These are phyloP conservation scores for Prietella phreatophila DNA, from an alignment of 2,113 vertebrate species.

Conservation along the genomic window DNA sequence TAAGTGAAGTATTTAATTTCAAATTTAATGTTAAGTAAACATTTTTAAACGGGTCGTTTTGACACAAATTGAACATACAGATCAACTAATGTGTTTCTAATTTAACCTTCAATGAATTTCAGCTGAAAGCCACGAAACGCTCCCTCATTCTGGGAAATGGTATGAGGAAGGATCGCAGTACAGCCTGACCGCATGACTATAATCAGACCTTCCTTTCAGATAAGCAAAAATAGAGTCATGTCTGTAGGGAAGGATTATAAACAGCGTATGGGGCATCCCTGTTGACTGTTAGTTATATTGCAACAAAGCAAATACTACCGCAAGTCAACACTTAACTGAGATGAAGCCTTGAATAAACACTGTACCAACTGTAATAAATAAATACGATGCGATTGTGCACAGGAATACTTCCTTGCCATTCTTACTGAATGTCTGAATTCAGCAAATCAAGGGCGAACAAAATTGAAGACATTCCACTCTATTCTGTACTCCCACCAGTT, in stretches of 20 bases:
- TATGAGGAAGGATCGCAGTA: not conserved
- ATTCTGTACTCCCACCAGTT: constrained; percentile 6
- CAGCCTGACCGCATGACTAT: not conserved
- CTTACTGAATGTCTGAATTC: not conserved
- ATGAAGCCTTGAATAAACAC: not conserved
- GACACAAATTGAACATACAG: not conserved
- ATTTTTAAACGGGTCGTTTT: not conserved
- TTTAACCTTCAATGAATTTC: not conserved
- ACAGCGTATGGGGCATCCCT: not conserved
- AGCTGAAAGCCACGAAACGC: not conserved
- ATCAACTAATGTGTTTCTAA: not conserved
- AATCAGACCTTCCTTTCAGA: constrained; percentile 10
- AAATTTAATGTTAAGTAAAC: no score
- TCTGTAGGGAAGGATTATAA: not conserved
- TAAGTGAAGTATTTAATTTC: no score
- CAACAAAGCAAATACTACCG: constrained; percentile 7
- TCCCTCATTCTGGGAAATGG: not conserved
- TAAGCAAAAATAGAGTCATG: constrained; percentile 19
- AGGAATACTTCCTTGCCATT: not conserved
- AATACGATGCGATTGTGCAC: not conserved
- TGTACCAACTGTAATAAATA: not conserved
- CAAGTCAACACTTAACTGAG: not conserved
- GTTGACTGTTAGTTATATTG: constrained; percentile 20
- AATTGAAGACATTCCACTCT: not conserved
- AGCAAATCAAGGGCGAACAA: not conserved